Evolutionary conservation across 2,888 invertebrate genomes (phyloP).

Genomic region (Drosophila nr. perissopoda): DNA sequence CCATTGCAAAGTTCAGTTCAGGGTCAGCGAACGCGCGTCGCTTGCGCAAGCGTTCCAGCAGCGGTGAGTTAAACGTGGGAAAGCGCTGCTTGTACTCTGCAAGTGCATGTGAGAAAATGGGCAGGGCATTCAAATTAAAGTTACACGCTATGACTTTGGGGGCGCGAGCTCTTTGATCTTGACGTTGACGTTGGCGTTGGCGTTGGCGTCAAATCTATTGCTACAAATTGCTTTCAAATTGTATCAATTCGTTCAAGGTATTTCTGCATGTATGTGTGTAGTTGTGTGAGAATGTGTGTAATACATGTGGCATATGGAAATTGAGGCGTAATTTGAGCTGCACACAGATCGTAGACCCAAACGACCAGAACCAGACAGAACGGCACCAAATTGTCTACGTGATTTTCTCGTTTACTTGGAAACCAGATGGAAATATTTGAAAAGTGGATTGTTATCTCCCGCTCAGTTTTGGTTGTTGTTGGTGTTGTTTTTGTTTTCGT

Average conservation of each 20-base stretch:
- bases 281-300: background rate
- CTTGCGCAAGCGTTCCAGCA: constrained; percentile 85
- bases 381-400: constrained; percentile 66
- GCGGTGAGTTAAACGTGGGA: constrained; percentile 82
- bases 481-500: constrained; percentile 39
- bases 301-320: constrained; percentile 24
- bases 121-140: constrained; percentile 39
- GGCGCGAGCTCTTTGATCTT: constrained; percentile 50
- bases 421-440: constrained; percentile 74
- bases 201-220: constrained; percentile 33
- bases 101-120: constrained; percentile 39
- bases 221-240: constrained; percentile 60
- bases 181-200: constrained; percentile 24
- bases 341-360: constrained; percentile 13
- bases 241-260: constrained; percentile 54
- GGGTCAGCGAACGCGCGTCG: constrained; percentile 85
- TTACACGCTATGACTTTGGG: constrained; percentile 27
- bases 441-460: constrained; percentile 8
- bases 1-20: constrained; percentile 84
- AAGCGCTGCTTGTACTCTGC: constrained; percentile 82
- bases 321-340: constrained; percentile 46
- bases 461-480: constrained; percentile 25
- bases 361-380: constrained; percentile 61
- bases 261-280: background rate
- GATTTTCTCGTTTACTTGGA: constrained; percentile 57